These are phyloP conservation scores for Thereva nobilitata DNA, from an alignment of 2,888 invertebrate genomes.

Conservation along the genomic window DNA sequence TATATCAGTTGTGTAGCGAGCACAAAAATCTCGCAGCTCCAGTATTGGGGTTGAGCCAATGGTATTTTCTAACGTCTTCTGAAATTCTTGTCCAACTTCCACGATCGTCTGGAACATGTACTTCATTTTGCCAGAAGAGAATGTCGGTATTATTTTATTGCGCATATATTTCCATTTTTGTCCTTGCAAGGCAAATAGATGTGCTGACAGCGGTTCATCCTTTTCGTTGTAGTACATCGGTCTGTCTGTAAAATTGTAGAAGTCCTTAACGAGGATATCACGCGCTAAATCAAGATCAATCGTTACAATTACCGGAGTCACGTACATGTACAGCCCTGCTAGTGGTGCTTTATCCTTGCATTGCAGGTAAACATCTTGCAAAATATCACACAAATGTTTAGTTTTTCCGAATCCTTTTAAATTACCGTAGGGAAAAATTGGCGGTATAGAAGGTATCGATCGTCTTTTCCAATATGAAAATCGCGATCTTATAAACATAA, in stretches of 20 bases:
- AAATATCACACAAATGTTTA: no score
- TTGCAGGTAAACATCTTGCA: no score
- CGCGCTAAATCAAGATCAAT: slow-evolving; percentile 54
- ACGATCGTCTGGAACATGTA: slow-evolving; percentile 57
- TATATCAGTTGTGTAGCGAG: slow-evolving; percentile 57
- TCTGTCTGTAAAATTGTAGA: slow-evolving; percentile 54
- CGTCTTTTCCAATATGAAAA: no score
- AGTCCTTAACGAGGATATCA: slow-evolving; percentile 55
- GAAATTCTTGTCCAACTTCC: slow-evolving; percentile 50
- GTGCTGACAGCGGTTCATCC: slow-evolving; percentile 54
- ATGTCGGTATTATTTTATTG: slow-evolving; percentile 59
- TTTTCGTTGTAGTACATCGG: slow-evolving; percentile 52
- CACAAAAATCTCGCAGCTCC: slow-evolving; percentile 53
- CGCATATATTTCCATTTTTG: slow-evolving; percentile 59
- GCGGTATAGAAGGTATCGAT: no score
- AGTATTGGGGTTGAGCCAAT: slow-evolving; percentile 35
- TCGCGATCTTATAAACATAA: no score
- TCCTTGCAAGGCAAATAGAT: slow-evolving; percentile 56
- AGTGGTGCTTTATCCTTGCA: no score
- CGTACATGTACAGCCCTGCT: no score
- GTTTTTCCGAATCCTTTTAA: no score
- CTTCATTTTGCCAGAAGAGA: slow-evolving; percentile 61
- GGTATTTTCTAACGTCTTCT: slow-evolving; percentile 45
- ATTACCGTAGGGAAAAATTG: no score
- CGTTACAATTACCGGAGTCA: slow-evolving; percentile 44